Evolutionary conservation across 1,140 invertebrate genomes (phyloP).

Genomic region (Adelges cooleyi): DNA sequence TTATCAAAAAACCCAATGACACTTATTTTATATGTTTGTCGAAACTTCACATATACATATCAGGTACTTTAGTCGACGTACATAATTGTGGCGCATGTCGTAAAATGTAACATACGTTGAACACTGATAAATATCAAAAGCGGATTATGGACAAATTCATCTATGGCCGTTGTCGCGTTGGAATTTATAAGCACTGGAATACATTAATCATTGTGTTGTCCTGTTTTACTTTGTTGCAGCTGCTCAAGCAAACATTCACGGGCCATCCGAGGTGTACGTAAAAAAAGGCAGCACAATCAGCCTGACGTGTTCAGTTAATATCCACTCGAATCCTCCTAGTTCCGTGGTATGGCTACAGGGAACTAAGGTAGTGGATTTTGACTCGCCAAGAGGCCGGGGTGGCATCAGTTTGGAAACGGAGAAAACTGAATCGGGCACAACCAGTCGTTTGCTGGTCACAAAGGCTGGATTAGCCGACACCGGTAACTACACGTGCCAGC

Average conservation of each 20-base stretch:
- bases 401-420: constrained; percentile 84
- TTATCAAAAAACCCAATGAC: too few species aligned
- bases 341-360: constrained; percentile 73
- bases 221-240: constrained; percentile 43
- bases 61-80: too few species aligned
- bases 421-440: constrained; percentile 75
- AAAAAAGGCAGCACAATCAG: constrained; percentile 84
- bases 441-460: constrained; percentile 76
- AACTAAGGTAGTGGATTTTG: constrained; percentile 65
- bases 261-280: constrained; percentile 75
- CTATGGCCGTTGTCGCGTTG: too few species aligned
- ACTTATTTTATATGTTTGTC: too few species aligned
- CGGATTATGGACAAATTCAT: too few species aligned
- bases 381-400: constrained; percentile 58
- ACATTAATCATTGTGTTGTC: too few species aligned
- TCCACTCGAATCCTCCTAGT: constrained; percentile 69
- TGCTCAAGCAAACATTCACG: constrained; percentile 71
- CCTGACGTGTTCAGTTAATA: constrained; percentile 74
- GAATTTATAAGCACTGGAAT: too few species aligned
- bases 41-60: too few species aligned
- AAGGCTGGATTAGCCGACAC: constrained; percentile 73
- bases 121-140: too few species aligned
- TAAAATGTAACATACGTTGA: too few species aligned
- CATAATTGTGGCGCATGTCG: too few species aligned
- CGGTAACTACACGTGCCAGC: constrained; percentile 79